These are phyloP conservation scores for Podarcis lilfordi DNA, from an alignment of 2,797 vertebrate species.

Conservation along the genomic window DNA sequence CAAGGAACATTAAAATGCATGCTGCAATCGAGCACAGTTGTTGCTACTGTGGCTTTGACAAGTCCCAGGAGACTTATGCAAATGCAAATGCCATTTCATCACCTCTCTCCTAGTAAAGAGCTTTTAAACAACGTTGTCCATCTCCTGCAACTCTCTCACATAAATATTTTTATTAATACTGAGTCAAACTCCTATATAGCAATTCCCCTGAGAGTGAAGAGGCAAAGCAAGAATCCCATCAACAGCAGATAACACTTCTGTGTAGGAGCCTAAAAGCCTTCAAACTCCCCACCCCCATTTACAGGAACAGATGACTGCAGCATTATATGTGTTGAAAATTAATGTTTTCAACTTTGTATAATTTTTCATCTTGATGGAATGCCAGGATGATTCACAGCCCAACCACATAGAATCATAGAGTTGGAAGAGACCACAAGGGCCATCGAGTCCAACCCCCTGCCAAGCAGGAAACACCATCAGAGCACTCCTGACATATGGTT, in stretches of 20 bases:
- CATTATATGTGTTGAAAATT: background rate
- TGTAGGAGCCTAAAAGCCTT: background rate
- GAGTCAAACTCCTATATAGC: background rate
- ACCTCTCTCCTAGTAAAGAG: slow-evolving; percentile 47
- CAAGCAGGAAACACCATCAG: too few relatives aligned
- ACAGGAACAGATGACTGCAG: background rate
- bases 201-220: background rate
- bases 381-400: background rate
- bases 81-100: slow-evolving; percentile 65
- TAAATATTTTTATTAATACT: background rate
- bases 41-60: slow-evolving; percentile 54
- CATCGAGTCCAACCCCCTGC: too few relatives aligned
- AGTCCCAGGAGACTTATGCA: slow-evolving; percentile 18
- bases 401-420: background rate
- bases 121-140: background rate
- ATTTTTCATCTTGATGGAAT: background rate
- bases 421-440: too few relatives aligned
- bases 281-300: too few relatives aligned
- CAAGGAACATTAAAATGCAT: slow-evolving; percentile 57
- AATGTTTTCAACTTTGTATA: background rate
- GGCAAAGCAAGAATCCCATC: background rate
- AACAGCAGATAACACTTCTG: background rate
- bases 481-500: too few relatives aligned
- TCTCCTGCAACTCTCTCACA: background rate
- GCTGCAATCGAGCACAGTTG: slow-evolving; percentile 71